Conservation (phyloP, 2,888 invertebrate species). For the Beris chalybata region DNA sequence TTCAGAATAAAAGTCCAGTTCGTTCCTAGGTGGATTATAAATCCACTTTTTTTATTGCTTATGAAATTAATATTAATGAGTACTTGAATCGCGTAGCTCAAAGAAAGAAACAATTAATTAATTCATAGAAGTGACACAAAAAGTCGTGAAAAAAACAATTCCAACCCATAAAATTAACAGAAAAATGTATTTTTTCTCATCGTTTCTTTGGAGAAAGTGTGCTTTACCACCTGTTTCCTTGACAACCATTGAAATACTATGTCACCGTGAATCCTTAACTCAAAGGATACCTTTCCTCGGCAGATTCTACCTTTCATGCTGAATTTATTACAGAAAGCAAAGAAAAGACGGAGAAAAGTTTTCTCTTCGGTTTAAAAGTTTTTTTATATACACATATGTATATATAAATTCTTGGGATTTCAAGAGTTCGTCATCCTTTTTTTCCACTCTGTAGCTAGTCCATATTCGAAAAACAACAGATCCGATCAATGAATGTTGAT, state of each 20-base stretch:
- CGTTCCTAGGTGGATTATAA: no score
- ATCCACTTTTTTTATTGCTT: no score
- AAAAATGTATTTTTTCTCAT: constrained; percentile 18
- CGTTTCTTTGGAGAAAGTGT: neutral
- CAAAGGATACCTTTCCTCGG: constrained; percentile 1
- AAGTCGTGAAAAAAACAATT: no score
- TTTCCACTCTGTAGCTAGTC: neutral
- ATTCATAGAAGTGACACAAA: no score
- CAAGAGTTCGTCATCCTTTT: constrained; percentile 17
- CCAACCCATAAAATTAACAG: constrained; percentile 14
- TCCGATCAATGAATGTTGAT: no score
- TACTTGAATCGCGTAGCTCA: no score
- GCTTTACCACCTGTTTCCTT: constrained; percentile 19
- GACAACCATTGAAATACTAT: constrained; percentile 17
- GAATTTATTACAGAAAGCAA: constrained; percentile 13
- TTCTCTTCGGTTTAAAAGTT: neutral
- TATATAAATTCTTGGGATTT: constrained; percentile 9
- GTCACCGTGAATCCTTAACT: constrained; percentile 22
- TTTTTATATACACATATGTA: neutral
- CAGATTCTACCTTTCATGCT: constrained; percentile 22
- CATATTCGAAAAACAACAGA: no score
- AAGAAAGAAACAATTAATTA: no score
- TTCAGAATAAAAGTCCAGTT: no score
- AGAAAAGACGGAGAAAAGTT: constrained; percentile 11
- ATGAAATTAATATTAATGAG: no score